phyloP scores from a whole-genome alignment of 1,140 invertebrate species.

The Cydia pomonella region DNA sequence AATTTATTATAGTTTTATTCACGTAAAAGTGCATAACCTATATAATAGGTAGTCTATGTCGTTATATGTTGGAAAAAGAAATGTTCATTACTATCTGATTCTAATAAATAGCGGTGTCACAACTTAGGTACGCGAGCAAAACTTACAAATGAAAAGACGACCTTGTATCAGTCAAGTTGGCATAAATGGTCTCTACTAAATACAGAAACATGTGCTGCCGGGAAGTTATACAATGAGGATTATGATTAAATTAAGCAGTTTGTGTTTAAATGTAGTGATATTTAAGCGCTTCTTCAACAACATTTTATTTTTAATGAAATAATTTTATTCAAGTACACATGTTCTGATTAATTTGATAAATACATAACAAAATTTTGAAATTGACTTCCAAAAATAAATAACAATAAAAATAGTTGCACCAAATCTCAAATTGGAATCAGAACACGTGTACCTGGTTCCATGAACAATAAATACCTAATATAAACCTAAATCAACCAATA shows the following conservation, averaged over 20 bases:
- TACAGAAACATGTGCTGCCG: not conserved
- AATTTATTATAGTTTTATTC: not conserved
- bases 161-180: not conserved
- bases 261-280: not conserved
- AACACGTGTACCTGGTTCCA: constrained; percentile 38
- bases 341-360: not conserved
- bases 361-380: not conserved
- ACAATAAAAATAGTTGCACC: constrained; percentile 12
- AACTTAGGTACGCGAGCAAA: not conserved
- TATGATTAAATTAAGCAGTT: constrained; percentile 15
- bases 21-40: not conserved
- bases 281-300: not conserved
- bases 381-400: not conserved
- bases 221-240: not conserved
- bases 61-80: too few species aligned
- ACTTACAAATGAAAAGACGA: not conserved
- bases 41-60: too few species aligned
- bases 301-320: not conserved
- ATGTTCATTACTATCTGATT: not conserved
- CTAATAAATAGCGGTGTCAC: not conserved
- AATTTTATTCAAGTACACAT: constrained; percentile 16
- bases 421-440: constrained; percentile 29
- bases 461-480: constrained; percentile 57
- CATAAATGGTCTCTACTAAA: not conserved
- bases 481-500: constrained; percentile 54